These are phyloP conservation scores for Drosophila atroscutellata DNA, from an alignment of 2,888 invertebrate species.

Conservation along the genomic window DNA sequence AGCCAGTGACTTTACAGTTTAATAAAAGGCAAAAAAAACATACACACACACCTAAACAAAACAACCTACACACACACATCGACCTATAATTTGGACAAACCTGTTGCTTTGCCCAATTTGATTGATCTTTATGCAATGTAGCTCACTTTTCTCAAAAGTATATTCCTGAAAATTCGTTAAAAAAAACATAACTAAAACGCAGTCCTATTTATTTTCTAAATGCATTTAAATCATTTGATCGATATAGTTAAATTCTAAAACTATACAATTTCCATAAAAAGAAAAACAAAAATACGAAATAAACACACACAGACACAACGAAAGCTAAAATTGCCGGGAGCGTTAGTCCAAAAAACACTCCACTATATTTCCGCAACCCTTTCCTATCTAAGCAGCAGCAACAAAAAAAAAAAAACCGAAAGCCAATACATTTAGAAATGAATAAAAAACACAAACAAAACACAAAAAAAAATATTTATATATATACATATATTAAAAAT, in stretches of 20 bases:
- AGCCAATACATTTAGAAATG: slow-evolving; percentile 64
- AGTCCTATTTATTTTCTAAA: slow-evolving; percentile 81
- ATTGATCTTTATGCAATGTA: slow-evolving; percentile 46
- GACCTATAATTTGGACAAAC: slow-evolving; percentile 34
- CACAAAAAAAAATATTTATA: slow-evolving; percentile 30
- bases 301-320: slow-evolving; percentile 27
- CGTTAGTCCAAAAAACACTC: slow-evolving; percentile 57
- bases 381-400: slow-evolving; percentile 70
- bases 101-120: slow-evolving; percentile 36
- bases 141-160: slow-evolving; percentile 67
- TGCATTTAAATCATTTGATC: slow-evolving; percentile 77
- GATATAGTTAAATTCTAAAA: slow-evolving; percentile 70
- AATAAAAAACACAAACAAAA: slow-evolving; percentile 30
- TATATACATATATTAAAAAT: slow-evolving; percentile 12
- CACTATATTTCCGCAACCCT: slow-evolving; percentile 70
- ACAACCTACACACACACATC: slow-evolving; percentile 12
- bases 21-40: slow-evolving; percentile 42
- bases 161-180: slow-evolving; percentile 75
- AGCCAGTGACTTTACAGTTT: slow-evolving; percentile 84
- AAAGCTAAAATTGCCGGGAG: slow-evolving; percentile 78
- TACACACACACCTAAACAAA: slow-evolving; percentile 7
- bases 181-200: slow-evolving; percentile 39
- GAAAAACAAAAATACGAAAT: slow-evolving; percentile 22
- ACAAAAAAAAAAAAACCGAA: slow-evolving; percentile 53
- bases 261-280: slow-evolving; percentile 76